phyloP scores from a whole-genome alignment of 1,140 invertebrate genomes.

The Drosophila mauritiana region DNA sequence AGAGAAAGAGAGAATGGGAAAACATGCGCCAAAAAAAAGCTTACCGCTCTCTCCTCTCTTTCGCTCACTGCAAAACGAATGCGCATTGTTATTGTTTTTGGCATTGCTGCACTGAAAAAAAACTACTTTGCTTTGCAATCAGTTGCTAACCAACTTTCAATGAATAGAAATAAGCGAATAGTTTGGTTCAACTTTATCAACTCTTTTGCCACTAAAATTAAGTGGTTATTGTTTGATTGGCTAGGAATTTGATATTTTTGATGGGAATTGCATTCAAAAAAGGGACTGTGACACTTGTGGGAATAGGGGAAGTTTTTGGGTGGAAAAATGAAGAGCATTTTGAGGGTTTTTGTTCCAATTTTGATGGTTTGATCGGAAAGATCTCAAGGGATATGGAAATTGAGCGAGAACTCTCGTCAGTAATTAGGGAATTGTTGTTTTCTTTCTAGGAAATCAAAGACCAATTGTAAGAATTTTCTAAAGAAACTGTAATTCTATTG shows the following conservation, averaged over 20 bases:
- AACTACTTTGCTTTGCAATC: constrained; percentile 28
- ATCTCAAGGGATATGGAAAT: constrained; percentile 14
- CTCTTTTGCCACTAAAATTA: constrained; percentile 36
- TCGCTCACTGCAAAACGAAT: constrained; percentile 63
- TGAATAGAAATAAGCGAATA: constrained; percentile 47
- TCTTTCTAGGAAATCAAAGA: not conserved
- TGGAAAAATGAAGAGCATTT: constrained; percentile 3
- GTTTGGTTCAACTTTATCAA: constrained; percentile 5
- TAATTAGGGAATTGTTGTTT: not conserved
- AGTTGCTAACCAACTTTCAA: constrained; percentile 59
- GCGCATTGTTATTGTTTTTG: constrained; percentile 60
- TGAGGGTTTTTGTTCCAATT: constrained; percentile 21
- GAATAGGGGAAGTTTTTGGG: constrained; percentile 36
- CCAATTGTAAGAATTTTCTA: not conserved
- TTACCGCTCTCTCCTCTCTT: constrained; percentile 26
- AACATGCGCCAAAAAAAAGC: constrained; percentile 39
- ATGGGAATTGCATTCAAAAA: constrained; percentile 23
- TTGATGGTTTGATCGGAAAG: not conserved
- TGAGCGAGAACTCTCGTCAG: not conserved
- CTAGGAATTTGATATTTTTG: constrained; percentile 57
- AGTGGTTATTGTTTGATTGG: constrained; percentile 40
- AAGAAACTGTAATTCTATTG: not conserved
- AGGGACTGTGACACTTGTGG: constrained; percentile 41
- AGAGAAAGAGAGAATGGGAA: constrained; percentile 18
- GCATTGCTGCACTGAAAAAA: constrained; percentile 1